Evolutionary conservation across 1,140 invertebrate species (phyloP), one percentile per base, ranked within the genome.

Genomic region (Conus betulinus): DNA sequence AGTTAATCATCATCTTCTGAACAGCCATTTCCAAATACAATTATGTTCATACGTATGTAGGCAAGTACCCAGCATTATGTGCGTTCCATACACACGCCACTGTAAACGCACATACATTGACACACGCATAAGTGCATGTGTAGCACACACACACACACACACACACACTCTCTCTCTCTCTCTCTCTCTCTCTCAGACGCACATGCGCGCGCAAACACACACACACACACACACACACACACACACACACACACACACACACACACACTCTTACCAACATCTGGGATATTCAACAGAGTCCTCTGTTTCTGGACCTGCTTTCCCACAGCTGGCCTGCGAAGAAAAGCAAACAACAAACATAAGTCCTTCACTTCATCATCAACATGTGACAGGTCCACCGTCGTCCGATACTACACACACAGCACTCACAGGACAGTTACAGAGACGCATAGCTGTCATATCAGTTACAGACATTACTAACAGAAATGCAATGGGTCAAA

Each of bases 241-340:
- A 74, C 67, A 74, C 67, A 74, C 67, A 23, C 67, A 78, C 76
- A 78, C 76, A 78, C 76, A 78, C 76, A 78, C 76, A 78, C 76
- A 78, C 76, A 78, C 76, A 78, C 76, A 78, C 76, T 51, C 93
- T 93, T 89, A 95, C 94, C 94, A 82, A 99, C 98, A 96, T 99
- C 98, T 15, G 98, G 98, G 0, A 97, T 96, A 94, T 99, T 99
- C 96, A 98, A 97, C 52, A 99, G 94, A 0, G 97, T 98, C 84
- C 98, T 96, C 91, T 97, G 97, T 67, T 99, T 98, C 95, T 98
- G 98, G 23, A 99, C 98, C 95, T 98, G 98, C n/a, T 3, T 98
- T 98, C 27, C 98, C 98, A 94, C 98, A 99, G 0, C 97, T 96
- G 94, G 97, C 98, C 98, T 99, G 96, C 8, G 97, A 84, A 25